Evolutionary conservation across 2,888 invertebrate species (phyloP), one percentile per base, ranked within the genome.

Genomic region (Spodoptera littoralis): DNA sequence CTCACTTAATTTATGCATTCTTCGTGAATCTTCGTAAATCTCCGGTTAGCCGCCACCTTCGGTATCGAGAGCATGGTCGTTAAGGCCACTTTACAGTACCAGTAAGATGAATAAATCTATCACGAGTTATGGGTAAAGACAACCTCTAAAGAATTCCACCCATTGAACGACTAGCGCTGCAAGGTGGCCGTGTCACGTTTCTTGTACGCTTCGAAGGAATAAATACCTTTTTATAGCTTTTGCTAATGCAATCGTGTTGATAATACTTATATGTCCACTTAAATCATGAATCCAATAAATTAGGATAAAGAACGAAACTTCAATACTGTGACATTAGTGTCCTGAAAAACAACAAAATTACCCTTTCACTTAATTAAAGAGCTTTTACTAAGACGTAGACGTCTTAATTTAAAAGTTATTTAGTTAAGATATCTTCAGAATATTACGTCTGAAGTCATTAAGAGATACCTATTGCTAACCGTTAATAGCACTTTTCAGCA

Each of bases 61-160:
- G 43, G 9, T 50, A 4, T 36, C 22, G 18, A 56, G 43, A 54
- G 30, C 22, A 42, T 11, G 27, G 41, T 50, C 9, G 9, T 44
- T 22, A 41, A 27, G 18, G 3, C 11, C 12, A 36, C 12, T n/a
- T n/a, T 41, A 30, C n/a, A 42, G n/a, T 22, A 46, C 5, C 18
- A 11, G 27, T 13, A 22, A n/a, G 4, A 54, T 11, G 1, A 8
- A 49, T 6, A 11, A 45, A 30, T 24, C 8, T 36, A 27, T 42
- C 3, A 12, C 4, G 9, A 50, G 41, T 24, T 8, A 44, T 12
- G 36, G 12, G 41, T n/a, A 44, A 53, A 41, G 9, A 56, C 18
- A 42, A 46, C 27, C 52, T 46, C n/a, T 30, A 47, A 57, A 22
- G 46, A 56, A 70, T 54, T 52, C 12, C 30, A 24, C n/a, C 41